Percentiles rank a stretch among this genome's conserved stretches.
Conservation (phyloP, 1,140 invertebrate species). For the Apis dorsata region DNA sequence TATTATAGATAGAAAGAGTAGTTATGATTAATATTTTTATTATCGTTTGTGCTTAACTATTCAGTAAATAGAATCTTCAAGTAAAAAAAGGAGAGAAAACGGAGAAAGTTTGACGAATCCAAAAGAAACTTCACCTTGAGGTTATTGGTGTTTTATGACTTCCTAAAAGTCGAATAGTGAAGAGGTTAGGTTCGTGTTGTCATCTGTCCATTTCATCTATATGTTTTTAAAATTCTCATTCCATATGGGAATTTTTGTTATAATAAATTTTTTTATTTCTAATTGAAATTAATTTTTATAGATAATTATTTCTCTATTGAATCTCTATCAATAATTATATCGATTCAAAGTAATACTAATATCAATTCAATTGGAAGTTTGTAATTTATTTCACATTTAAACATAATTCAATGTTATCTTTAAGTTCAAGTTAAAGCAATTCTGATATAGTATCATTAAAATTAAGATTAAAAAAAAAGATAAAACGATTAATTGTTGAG, state of each 20-base stretch:
- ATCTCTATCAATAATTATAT: background rate
- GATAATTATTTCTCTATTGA: background rate
- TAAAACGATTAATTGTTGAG: no score
- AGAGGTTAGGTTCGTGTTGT: constrained; percentile 58
- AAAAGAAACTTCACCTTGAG: constrained; percentile 40
- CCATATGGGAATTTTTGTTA: background rate
- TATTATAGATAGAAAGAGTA: no score
- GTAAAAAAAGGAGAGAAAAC: background rate
- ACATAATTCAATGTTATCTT: background rate
- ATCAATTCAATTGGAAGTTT: background rate
- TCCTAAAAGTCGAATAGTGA: constrained; percentile 7
- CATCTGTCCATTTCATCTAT: constrained; percentile 60
- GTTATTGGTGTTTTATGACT: constrained; percentile 22
- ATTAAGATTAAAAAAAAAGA: background rate
- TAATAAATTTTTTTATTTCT: background rate
- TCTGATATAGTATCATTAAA: background rate
- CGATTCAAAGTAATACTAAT: no score
- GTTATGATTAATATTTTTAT: background rate
- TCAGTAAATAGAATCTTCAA: background rate
- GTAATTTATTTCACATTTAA: no score
- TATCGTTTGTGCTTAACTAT: background rate
- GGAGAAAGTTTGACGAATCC: constrained; percentile 32
- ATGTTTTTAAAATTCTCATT: constrained; percentile 5
- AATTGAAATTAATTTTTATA: background rate
- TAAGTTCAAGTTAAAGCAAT: background rate